Evolutionary conservation across 2,888 invertebrate genomes (phyloP), one percentile per base, ranked within the genome.

Genomic region (Amphipyra tragopoginis): DNA sequence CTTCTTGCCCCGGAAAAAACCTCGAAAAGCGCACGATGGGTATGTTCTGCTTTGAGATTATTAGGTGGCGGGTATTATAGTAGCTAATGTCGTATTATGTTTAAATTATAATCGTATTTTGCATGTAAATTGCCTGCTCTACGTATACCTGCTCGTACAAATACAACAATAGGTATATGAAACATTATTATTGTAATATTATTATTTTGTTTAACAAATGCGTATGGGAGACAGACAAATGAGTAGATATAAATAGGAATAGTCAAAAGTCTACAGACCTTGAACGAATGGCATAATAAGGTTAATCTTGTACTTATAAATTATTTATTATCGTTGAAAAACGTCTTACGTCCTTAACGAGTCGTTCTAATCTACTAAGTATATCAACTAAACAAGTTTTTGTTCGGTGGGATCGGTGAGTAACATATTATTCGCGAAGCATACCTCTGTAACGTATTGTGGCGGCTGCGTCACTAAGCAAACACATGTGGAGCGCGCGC

Each of bases 11-110:
- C 91, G 77, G 93, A 92, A 85, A 92, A 91, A 64, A 55, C 89
- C 13, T 75, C 90, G 65, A 94, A 93, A 82, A 86, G 77, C 80
- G 80, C 92, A 83, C 88, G 94, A 92, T 93, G 94, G 94, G 94
- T 94, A 94, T 83, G 94, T 94, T 77, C 49, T 54, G 66, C 61
- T 80, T 82, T 78, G 65, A 50, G 70, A 71, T 74, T 71, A 67
- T 79, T 59, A 48, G 92, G 92, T 91, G 89, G 81, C 34, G 90
- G 92, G 83, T 83, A 74, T 33, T 15, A 33, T 49, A 53, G 9
- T 10, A 36, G 36, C 36, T 3, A 36, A 11, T 1, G 36, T 9
- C 34, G n/a, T 21, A 21, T 21, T 21, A 21, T 21, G 21, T 21
- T 33, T 33, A 33, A 33, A 33, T 9, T 2, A 33, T 8, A 36